A percentile compares a stretch with the other conserved stretches of the same genome.
phyloP scores from a whole-genome alignment of 2,888 invertebrate species.

The Amphipyra tragopoginis region DNA sequence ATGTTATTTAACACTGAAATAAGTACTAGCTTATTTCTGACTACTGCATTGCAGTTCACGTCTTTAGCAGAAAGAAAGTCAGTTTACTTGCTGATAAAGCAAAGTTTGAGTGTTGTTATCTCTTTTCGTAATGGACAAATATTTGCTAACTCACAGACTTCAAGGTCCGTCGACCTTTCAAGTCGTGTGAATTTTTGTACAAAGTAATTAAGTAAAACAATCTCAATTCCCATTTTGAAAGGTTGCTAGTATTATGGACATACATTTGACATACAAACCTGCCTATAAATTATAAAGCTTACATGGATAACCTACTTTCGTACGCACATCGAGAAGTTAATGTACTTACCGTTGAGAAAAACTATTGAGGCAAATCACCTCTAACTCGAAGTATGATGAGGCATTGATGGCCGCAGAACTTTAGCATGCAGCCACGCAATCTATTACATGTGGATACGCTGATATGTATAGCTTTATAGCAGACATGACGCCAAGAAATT shows the following conservation, averaged over 20 bases:
- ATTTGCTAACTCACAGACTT: slow-evolving; percentile 68
- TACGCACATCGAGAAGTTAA: slow-evolving; percentile 58
- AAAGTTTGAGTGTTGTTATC: slow-evolving; percentile 64
- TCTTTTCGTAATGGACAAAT: slow-evolving; percentile 68
- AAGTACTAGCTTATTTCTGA: slow-evolving; percentile 7
- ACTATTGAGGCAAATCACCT: slow-evolving; percentile 66
- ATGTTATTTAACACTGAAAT: slow-evolving; percentile 13
- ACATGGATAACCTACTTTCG: slow-evolving; percentile 69
- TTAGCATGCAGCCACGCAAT: slow-evolving; percentile 15
- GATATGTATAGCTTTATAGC: no score
- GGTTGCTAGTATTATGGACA: slow-evolving; percentile 25
- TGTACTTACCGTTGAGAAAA: slow-evolving; percentile 40
- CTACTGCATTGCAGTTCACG: slow-evolving; percentile 33
- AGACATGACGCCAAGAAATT: no score
- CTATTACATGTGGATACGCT: slow-evolving; percentile 8
- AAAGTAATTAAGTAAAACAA: slow-evolving; percentile 31
- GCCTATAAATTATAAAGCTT: slow-evolving; percentile 35
- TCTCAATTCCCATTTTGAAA: slow-evolving; percentile 27
- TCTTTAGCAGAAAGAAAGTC: slow-evolving; percentile 45
- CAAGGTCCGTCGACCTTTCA: slow-evolving; percentile 73
- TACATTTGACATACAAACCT: slow-evolving; percentile 39
- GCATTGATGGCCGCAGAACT: slow-evolving; percentile 57
- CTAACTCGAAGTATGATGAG: slow-evolving; percentile 60
- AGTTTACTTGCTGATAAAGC: slow-evolving; percentile 63
- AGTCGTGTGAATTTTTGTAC: slow-evolving; percentile 48